These are phyloP conservation scores for Columbina picui DNA, from an alignment of 2,113 vertebrate genomes.

Conservation along the genomic window DNA sequence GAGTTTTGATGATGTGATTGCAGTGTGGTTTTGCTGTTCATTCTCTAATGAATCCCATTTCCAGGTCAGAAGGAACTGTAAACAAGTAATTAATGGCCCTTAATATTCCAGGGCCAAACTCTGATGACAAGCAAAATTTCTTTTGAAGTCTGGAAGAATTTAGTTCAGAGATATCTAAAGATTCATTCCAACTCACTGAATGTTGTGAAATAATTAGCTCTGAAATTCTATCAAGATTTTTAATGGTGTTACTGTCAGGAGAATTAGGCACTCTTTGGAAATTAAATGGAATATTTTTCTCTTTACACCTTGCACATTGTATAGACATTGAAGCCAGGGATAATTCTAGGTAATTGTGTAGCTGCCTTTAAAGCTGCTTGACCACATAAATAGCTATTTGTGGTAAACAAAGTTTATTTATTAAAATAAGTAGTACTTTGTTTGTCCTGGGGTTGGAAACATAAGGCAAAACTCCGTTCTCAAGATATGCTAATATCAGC, in stretches of 20 bases:
- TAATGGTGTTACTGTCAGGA: not conserved
- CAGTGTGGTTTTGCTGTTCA: not conserved
- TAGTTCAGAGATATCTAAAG: not conserved
- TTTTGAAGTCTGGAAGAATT: not conserved
- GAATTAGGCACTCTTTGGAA: not conserved
- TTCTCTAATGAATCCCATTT: not conserved
- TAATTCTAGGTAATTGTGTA: not conserved
- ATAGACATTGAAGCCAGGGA: not conserved
- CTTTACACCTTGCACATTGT: not conserved
- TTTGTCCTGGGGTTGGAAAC: not conserved
- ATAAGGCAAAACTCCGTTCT: not conserved
- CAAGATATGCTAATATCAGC: not conserved
- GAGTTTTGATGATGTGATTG: not conserved
- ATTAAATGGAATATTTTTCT: not conserved
- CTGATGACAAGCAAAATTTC: not conserved
- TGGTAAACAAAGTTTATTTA: not conserved
- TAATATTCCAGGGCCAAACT: not conserved
- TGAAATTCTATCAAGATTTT: not conserved
- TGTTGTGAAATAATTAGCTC: not conserved
- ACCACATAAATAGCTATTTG: not conserved
- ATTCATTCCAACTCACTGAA: not conserved
- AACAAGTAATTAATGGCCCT: not conserved
- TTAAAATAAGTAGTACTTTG: not conserved
- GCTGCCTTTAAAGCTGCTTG: not conserved
- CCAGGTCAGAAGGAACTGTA: not conserved